Evolutionary conservation across 1,140 invertebrate species (phyloP).

Genomic region (Macrobrachium rosenbergii): DNA sequence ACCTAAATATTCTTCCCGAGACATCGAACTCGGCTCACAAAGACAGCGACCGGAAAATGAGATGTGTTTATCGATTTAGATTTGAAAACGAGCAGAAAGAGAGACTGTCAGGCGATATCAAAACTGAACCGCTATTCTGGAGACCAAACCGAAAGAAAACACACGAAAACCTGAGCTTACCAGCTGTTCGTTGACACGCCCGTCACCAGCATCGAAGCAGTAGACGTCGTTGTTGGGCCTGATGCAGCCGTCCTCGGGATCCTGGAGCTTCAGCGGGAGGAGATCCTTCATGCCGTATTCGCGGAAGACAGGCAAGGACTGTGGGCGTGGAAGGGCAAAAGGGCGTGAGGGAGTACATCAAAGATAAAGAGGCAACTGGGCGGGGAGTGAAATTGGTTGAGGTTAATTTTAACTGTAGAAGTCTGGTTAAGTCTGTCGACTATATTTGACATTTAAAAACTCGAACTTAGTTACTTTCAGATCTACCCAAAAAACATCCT

Average conservation of each 20-base stretch:
- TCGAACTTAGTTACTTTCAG: too few relatives aligned
- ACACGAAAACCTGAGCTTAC: conserved; percentile 17
- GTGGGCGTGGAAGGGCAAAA: conserved; percentile 41
- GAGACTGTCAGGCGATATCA: too few relatives aligned
- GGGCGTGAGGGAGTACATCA: neutral
- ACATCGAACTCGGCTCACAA: too few relatives aligned
- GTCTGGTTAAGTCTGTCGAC: neutral
- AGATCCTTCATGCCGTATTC: conserved; percentile 91
- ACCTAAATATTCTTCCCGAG: too few relatives aligned
- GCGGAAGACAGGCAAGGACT: conserved; percentile 80
- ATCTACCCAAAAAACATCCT: too few relatives aligned
- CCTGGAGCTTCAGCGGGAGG: conserved; percentile 88
- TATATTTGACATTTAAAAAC: too few relatives aligned
- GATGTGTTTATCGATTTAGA: too few relatives aligned
- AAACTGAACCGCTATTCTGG: too few relatives aligned
- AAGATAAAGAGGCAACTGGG: neutral
- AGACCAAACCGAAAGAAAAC: too few relatives aligned
- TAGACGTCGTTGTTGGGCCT: conserved; percentile 85
- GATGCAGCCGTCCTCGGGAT: conserved; percentile 94
- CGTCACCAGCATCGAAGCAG: conserved; percentile 92
- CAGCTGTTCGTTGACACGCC: conserved; percentile 93
- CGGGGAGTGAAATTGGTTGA: neutral
- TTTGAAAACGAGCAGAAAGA: too few relatives aligned
- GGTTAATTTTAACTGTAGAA: neutral
- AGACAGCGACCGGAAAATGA: too few relatives aligned